These are phyloP conservation scores for Mormyrus iriodes DNA, from an alignment of 2,113 vertebrate genomes.

Conservation along the genomic window DNA sequence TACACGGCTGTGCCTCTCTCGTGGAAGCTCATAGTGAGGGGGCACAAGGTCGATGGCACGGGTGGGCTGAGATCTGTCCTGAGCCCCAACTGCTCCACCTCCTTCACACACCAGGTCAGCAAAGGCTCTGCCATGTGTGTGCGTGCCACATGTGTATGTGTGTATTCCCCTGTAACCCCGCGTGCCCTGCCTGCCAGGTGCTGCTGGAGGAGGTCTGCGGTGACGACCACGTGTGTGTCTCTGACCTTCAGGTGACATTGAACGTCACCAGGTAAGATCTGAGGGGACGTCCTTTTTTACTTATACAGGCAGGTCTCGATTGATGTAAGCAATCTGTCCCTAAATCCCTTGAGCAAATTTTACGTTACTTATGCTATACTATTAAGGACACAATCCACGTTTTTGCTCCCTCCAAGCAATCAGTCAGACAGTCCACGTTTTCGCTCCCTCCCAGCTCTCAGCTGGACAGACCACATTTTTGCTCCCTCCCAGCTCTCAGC, in stretches of 20 bases:
- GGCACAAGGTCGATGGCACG: constrained; percentile 14
- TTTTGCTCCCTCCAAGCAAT: neutral
- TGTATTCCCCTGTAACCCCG: neutral
- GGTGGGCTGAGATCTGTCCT: constrained; percentile 28
- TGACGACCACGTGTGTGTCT: constrained; percentile 38
- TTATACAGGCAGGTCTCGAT: neutral
- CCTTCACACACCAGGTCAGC: constrained; percentile 32
- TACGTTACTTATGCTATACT: no score
- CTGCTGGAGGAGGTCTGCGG: constrained; percentile 44
- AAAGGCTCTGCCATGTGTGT: neutral
- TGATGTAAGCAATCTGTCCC: no score
- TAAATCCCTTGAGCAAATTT: neutral
- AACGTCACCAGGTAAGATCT: constrained; percentile 28
- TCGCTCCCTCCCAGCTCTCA: neutral
- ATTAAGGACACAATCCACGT: no score
- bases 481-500: no score
- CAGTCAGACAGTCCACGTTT: neutral
- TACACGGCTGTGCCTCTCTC: constrained; percentile 31
- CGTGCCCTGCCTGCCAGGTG: constrained; percentile 24
- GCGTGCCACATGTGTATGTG: neutral
- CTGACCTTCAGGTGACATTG: constrained; percentile 32
- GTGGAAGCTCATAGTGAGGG: constrained; percentile 15
- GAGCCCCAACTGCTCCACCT: constrained; percentile 30
- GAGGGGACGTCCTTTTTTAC: neutral
- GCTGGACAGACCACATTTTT: no score